Conservation (phyloP, 2,888 invertebrate species). For the Scaptomyza caliginosa region DNA sequence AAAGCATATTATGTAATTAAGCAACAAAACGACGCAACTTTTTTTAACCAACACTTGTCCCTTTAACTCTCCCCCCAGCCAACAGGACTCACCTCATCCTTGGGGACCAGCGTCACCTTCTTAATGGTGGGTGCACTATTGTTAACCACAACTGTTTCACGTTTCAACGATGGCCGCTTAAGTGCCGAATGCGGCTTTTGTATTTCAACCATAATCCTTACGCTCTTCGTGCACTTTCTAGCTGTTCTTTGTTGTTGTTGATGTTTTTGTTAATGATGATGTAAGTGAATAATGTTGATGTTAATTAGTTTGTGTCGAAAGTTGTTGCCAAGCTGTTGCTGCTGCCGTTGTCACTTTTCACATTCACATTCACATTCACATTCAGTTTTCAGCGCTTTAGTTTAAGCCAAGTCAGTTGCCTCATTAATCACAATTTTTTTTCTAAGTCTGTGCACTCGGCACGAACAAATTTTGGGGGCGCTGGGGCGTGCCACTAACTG, state of each 20-base stretch:
- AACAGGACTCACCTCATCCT: constrained; percentile 83
- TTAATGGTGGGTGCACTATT: constrained; percentile 83
- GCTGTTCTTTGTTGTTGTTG: neutral
- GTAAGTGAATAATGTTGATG: constrained; percentile 17
- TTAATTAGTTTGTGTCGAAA: constrained; percentile 29
- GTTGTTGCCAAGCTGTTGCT: constrained; percentile 30
- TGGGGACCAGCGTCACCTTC: constrained; percentile 84
- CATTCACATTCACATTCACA: constrained; percentile 3
- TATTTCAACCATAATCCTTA: constrained; percentile 81
- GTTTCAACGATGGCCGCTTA: constrained; percentile 82
- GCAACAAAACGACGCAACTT: neutral
- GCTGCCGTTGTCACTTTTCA: neutral
- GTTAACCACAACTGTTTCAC: constrained; percentile 84
- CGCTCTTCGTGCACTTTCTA: neutral
- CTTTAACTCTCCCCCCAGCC: too few species aligned
- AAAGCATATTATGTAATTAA: constrained; percentile 36
- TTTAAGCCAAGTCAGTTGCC: constrained; percentile 54
- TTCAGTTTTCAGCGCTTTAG: constrained; percentile 2
- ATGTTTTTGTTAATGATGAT: constrained; percentile 19
- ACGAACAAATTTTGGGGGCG: too few species aligned
- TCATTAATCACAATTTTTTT: constrained; percentile 75
- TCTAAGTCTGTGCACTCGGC: too few species aligned
- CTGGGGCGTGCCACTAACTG: constrained; percentile 4
- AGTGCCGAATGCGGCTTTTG: constrained; percentile 83
- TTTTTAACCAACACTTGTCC: rapidly evolving